Evolutionary conservation across 1,140 invertebrate genomes (phyloP).

Genomic region (Bradysia coprophila): DNA sequence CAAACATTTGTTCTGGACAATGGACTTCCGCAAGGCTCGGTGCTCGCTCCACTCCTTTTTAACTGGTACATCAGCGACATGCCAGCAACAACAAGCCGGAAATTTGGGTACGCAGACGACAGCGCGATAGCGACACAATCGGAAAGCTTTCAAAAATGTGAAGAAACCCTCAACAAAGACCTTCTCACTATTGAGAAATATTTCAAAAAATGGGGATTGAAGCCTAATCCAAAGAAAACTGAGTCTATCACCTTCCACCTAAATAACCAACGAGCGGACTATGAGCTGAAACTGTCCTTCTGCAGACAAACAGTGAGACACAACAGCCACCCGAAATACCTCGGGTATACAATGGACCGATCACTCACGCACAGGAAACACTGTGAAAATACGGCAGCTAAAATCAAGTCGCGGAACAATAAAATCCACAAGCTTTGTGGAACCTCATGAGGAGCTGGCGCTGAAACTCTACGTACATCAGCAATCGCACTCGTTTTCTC

Average conservation of each 20-base stretch:
- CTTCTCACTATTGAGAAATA: not conserved
- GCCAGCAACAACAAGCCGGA: not conserved
- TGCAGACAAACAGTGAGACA: too few species aligned
- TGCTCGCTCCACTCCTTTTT: not conserved
- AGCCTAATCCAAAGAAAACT: not conserved
- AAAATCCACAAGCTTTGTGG: too few species aligned
- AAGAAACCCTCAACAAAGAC: not conserved
- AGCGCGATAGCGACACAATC: not conserved
- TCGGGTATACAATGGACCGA: not conserved
- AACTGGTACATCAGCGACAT: not conserved
- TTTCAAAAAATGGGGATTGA: not conserved
- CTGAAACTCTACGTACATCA: too few species aligned
- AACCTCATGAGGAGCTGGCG: too few species aligned
- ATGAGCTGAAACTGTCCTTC: not conserved
- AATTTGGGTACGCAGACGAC: not conserved
- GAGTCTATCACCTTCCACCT: too few species aligned
- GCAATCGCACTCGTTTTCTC: too few species aligned
- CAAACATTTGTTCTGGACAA: not conserved
- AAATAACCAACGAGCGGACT: not conserved
- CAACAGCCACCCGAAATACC: not conserved
- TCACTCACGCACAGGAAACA: not conserved
- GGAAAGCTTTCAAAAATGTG: not conserved
- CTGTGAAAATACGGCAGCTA: not conserved
- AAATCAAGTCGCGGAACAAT: not conserved
- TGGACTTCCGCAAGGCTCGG: not conserved